These are phyloP conservation scores for Griposia aprilina DNA, from an alignment of 2,888 invertebrate species.

Conservation along the genomic window DNA sequence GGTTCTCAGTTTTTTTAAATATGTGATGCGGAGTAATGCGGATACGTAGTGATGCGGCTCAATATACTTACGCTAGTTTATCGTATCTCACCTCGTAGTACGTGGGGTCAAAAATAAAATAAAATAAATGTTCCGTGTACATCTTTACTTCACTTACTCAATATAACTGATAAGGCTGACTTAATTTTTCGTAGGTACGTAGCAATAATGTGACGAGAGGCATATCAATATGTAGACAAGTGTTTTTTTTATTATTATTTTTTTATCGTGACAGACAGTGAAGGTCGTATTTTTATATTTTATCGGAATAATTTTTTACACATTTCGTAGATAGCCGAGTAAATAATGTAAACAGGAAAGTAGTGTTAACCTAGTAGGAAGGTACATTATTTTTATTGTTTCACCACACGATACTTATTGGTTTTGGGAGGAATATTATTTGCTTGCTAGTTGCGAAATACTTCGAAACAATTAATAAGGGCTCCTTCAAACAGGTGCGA, in stretches of 20 bases:
- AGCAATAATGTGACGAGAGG: not conserved
- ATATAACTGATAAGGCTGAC: conserved; percentile 12
- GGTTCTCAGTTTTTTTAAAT: not conserved
- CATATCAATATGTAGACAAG: conserved; percentile 14
- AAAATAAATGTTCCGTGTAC: not conserved
- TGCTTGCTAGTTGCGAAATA: too few species aligned
- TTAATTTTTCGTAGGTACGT: conserved; percentile 19
- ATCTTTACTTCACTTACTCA: not conserved
- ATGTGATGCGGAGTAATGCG: not conserved
- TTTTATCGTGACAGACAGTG: conserved; percentile 29
- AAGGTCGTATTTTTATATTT: conserved; percentile 15
- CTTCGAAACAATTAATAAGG: too few species aligned
- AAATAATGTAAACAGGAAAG: conserved; percentile 3
- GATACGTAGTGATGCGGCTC: not conserved
- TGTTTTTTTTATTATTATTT: conserved; percentile 11
- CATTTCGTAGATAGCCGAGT: not conserved
- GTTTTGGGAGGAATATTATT: not conserved
- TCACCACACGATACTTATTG: not conserved
- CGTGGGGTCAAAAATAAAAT: not conserved
- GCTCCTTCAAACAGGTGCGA: too few species aligned
- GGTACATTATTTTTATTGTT: not conserved
- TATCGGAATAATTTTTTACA: conserved; percentile 3
- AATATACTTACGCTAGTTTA: not conserved
- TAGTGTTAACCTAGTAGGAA: not conserved
- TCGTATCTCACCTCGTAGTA: not conserved